Evolutionary conservation across 2,888 invertebrate species (phyloP).

Genomic region (Ernsta delagoae): DNA sequence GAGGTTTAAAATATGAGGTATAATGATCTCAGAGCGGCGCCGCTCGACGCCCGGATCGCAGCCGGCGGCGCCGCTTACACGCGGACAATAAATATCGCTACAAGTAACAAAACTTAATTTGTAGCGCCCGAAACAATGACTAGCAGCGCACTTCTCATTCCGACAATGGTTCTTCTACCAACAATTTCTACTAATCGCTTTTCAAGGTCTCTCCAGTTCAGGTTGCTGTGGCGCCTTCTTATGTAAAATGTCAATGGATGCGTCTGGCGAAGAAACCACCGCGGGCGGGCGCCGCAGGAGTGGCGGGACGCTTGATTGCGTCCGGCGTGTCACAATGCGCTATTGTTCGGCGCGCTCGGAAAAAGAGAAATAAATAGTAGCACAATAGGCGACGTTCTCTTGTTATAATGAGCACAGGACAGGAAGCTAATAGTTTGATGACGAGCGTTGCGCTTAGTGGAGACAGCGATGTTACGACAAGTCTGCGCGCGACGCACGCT

Average conservation of each 20-base stretch:
- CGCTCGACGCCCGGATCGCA: neutral
- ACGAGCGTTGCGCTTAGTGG: conserved; percentile 4
- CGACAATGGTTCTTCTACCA: neutral
- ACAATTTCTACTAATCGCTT: neutral
- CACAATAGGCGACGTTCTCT: conserved; percentile 30
- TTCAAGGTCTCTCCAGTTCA: conserved; percentile 7
- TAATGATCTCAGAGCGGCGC: neutral
- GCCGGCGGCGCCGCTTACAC: neutral
- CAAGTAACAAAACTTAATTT: conserved; percentile 33
- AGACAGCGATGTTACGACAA: too few relatives aligned
- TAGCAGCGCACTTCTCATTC: neutral
- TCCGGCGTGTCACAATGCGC: conserved; percentile 35
- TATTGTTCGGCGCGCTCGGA: conserved; percentile 29
- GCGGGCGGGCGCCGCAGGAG: neutral
- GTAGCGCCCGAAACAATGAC: conserved; percentile 26
- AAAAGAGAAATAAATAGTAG: conserved; percentile 28
- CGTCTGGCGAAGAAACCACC: neutral
- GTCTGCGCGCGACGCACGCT: too few relatives aligned
- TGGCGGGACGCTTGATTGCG: conserved; percentile 27
- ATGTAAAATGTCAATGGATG: conserved; percentile 20
- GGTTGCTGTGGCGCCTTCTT: too few relatives aligned
- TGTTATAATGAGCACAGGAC: conserved; percentile 31
- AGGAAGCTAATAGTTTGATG: conserved; percentile 27
- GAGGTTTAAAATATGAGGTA: neutral
- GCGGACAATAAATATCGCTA: conserved; percentile 15